These are phyloP conservation scores for Leptinotarsa haldemani DNA, from an alignment of 2,888 invertebrate genomes.

Conservation along the genomic window DNA sequence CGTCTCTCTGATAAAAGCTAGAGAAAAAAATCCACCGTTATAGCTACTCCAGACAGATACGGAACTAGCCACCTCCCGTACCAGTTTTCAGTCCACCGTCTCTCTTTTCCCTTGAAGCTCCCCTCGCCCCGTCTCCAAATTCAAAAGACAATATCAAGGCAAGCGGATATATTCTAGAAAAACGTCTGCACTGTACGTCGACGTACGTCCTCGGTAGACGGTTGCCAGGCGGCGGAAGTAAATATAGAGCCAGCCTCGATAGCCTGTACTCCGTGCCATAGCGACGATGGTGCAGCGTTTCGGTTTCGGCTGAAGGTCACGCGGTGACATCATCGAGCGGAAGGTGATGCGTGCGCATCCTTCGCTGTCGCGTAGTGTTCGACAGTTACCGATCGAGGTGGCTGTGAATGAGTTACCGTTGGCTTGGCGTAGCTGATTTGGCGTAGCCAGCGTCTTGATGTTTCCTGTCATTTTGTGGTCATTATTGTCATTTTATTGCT, in stretches of 20 bases:
- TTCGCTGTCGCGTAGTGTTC: slow-evolving; percentile 5
- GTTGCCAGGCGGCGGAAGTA: slow-evolving; percentile 44
- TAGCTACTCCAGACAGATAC: no score
- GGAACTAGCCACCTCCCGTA: neutral
- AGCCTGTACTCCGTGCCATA: neutral
- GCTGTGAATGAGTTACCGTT: neutral
- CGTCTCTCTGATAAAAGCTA: no score
- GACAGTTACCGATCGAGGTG: neutral
- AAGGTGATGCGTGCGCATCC: slow-evolving; percentile 17
- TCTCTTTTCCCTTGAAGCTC: neutral
- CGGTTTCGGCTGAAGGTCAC: slow-evolving; percentile 24
- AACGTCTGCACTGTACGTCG: slow-evolving; percentile 10
- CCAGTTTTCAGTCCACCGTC: neutral
- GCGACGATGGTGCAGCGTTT: slow-evolving; percentile 32
- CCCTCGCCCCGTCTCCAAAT: no score
- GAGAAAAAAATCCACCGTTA: no score
- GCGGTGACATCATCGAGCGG: slow-evolving; percentile 11
- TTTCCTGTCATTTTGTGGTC: no score
- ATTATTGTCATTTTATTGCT: no score
- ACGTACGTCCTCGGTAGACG: slow-evolving; percentile 34
- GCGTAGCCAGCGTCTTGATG: neutral
- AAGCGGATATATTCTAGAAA: neutral
- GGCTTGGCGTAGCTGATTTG: neutral
- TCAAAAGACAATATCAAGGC: neutral
- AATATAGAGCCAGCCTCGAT: slow-evolving; percentile 44